These are phyloP conservation scores for Eupithecia vulgata DNA, from an alignment of 2,888 invertebrate species.

Conservation along the genomic window DNA sequence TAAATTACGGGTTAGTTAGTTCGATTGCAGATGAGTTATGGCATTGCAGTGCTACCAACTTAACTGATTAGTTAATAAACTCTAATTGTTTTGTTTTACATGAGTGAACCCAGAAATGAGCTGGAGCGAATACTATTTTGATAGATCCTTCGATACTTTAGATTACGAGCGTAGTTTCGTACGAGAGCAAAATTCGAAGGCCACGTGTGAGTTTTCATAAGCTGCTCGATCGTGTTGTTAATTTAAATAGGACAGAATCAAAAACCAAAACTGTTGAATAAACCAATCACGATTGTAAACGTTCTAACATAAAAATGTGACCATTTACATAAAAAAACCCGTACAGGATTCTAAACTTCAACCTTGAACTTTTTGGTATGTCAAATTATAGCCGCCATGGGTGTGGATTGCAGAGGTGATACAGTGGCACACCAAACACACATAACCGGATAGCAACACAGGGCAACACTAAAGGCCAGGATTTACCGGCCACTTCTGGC, in stretches of 20 bases:
- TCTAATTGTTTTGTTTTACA: neutral
- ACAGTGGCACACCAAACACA: conserved; percentile 62
- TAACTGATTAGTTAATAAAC: neutral
- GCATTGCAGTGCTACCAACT: neutral
- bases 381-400: conserved; percentile 10
- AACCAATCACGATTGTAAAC: neutral
- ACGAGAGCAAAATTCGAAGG: neutral
- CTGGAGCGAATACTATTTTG: neutral
- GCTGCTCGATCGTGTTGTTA: neutral
- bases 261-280: neutral
- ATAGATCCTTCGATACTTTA: neutral
- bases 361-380: neutral
- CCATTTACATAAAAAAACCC: neutral
- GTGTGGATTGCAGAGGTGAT: conserved; percentile 48
- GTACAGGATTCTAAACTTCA: too few relatives aligned
- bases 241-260: neutral
- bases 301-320: neutral
- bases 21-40: conserved; percentile 49
- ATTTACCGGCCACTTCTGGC: neutral
- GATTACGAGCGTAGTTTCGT: neutral
- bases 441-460: conserved; percentile 59
- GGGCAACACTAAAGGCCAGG: conserved; percentile 57
- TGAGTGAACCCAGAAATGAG: too few relatives aligned
- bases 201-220: neutral
- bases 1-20: conserved; percentile 58